Evolutionary conservation across 2,888 invertebrate genomes (phyloP).

Genomic region (Liposcelis brunnea): DNA sequence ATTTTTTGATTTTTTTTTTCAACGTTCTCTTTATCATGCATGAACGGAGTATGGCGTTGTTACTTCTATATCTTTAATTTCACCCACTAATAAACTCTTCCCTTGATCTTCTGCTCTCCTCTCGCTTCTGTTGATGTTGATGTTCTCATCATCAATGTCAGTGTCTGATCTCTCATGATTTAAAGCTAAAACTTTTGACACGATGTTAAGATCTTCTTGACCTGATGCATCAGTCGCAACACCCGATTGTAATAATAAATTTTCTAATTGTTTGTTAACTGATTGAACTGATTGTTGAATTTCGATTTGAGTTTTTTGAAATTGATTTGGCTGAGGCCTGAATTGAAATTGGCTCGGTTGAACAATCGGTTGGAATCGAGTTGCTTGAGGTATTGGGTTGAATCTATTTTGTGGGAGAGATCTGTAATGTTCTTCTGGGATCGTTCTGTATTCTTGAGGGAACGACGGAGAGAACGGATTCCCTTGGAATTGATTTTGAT

Average conservation of each 20-base stretch:
- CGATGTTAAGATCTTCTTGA: slow-evolving; percentile 61
- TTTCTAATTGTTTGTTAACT: slow-evolving; percentile 42
- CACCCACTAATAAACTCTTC: slow-evolving; percentile 3
- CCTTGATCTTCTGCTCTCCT: neutral
- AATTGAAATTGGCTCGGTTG: slow-evolving; percentile 24
- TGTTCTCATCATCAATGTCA: neutral
- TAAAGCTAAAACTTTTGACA: slow-evolving; percentile 60
- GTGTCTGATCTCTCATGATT: slow-evolving; percentile 37
- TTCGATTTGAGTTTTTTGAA: neutral
- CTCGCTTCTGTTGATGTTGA: neutral
- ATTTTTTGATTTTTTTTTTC: neutral
- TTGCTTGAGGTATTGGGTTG: slow-evolving; percentile 14
- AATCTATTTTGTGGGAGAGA: no score
- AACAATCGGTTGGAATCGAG: slow-evolving; percentile 23
- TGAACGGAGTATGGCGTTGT: neutral
- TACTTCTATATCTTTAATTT: slow-evolving; percentile 4
- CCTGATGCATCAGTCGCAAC: slow-evolving; percentile 35
- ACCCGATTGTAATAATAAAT: slow-evolving; percentile 46
- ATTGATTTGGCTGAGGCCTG: slow-evolving; percentile 6
- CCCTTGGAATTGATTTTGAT: slow-evolving; percentile 11
- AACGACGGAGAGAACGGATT: slow-evolving; percentile 20
- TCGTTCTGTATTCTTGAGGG: slow-evolving; percentile 24
- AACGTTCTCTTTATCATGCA: neutral
- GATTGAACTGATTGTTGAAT: slow-evolving; percentile 16
- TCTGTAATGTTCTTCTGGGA: slow-evolving; percentile 19